phyloP scores from a whole-genome alignment of 2,888 invertebrate species.

The Agriopis leucophaearia region DNA sequence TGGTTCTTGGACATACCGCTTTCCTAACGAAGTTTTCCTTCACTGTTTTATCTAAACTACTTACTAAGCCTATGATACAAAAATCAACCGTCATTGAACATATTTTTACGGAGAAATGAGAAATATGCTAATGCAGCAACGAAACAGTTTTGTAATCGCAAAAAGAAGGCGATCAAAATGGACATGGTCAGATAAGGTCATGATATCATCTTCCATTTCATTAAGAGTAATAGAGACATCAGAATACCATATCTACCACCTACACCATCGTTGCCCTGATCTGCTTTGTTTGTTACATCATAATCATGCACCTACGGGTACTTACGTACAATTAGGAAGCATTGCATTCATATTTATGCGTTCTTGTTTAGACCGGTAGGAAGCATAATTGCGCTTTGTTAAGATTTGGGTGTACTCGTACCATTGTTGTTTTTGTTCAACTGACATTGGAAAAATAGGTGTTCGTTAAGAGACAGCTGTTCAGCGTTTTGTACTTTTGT shows the following conservation, averaged over 20 bases:
- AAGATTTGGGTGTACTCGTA: conserved; percentile 25
- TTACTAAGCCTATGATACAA: no score
- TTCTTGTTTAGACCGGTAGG: conserved; percentile 64
- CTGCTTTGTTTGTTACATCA: conserved; percentile 32
- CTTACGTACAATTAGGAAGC: conserved; percentile 40
- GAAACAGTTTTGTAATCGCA: not conserved
- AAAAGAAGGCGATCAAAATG: not conserved
- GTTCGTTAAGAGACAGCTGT: conserved; percentile 24
- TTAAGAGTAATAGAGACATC: conserved; percentile 13
- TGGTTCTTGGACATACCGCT: no score
- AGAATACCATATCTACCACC: conserved; percentile 22
- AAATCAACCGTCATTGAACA: no score
- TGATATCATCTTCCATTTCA: conserved; percentile 11
- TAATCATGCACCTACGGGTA: conserved; percentile 33
- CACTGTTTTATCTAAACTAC: no score
- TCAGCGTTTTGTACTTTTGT: conserved; percentile 9
- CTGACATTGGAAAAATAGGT: conserved; percentile 17
- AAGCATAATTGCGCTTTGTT: conserved; percentile 60
- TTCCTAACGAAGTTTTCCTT: no score
- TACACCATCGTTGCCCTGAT: conserved; percentile 14
- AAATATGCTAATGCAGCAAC: not conserved
- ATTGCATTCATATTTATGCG: conserved; percentile 71
- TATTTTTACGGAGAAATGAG: no score
- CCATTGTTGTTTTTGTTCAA: conserved; percentile 33
- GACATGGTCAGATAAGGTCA: not conserved